Conservation (phyloP, 2,797 vertebrate genomes). For the Saxicola maurus region DNA sequence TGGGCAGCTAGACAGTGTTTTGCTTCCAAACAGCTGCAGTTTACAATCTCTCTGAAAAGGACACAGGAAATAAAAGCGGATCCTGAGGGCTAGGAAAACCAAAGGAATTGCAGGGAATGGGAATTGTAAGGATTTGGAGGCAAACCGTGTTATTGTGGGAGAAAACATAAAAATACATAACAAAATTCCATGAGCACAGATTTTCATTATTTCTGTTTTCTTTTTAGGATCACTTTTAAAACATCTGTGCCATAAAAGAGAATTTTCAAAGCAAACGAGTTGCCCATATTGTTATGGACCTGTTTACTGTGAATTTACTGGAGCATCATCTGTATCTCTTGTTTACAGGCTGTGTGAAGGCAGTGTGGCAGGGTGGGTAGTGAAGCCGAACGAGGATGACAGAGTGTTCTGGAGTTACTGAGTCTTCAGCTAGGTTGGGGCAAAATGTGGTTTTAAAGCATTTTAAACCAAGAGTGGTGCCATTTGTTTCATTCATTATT, state of each 20-base stretch:
- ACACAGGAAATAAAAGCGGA: not conserved
- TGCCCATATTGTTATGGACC: not conserved
- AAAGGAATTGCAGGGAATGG: not conserved
- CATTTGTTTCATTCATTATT: not conserved
- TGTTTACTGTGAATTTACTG: not conserved
- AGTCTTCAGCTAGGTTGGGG: not conserved
- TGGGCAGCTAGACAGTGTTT: not conserved
- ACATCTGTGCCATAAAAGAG: not conserved
- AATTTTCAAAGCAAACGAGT: not conserved
- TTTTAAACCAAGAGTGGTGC: not conserved
- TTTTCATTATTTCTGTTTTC: not conserved
- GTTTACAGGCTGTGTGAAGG: not conserved
- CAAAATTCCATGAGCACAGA: not conserved
- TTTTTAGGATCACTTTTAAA: not conserved
- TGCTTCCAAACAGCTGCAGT: not conserved
- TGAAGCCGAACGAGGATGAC: not conserved
- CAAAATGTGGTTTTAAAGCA: not conserved
- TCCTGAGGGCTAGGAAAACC: not conserved
- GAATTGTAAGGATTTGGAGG: not conserved
- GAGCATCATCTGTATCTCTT: not conserved
- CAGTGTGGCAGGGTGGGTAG: not conserved
- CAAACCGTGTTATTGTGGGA: not conserved
- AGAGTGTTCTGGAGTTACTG: not conserved
- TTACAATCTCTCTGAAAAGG: not conserved
- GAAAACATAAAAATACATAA: not conserved